Evolutionary conservation across 2,797 vertebrate genomes (phyloP).

Genomic region (Sebastes alutus): DNA sequence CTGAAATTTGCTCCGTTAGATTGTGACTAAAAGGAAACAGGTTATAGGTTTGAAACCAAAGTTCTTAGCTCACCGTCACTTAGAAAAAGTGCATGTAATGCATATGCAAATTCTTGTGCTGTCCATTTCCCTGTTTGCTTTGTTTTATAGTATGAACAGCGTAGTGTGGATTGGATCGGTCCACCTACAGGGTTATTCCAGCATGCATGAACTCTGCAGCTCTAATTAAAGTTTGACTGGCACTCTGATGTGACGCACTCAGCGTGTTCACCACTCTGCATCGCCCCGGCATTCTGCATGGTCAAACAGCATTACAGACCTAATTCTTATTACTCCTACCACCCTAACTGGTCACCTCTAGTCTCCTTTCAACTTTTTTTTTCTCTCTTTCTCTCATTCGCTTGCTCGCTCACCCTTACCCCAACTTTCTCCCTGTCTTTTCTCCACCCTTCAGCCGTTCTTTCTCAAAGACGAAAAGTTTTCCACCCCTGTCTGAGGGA

Average conservation of each 20-base stretch:
- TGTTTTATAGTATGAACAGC: neutral
- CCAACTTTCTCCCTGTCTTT: constrained; percentile 2
- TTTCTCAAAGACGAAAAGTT: constrained; percentile 69
- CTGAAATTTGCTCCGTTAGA: neutral
- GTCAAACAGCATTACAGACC: constrained; percentile 54
- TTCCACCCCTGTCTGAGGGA: constrained; percentile 52
- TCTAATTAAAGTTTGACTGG: constrained; percentile 46
- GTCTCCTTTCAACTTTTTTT: constrained; percentile 14
- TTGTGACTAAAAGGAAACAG: neutral
- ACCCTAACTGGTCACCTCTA: constrained; percentile 11
- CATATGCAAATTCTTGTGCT: neutral
- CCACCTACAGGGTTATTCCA: neutral
- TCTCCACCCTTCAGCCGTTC: constrained; percentile 50
- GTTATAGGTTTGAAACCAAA: no score
- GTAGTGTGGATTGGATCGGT: neutral
- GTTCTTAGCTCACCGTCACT: no score
- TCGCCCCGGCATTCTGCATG: constrained; percentile 57
- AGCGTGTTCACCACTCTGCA: constrained; percentile 36
- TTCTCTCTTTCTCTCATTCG: neutral
- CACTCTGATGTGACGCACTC: constrained; percentile 37
- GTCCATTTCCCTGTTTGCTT: neutral
- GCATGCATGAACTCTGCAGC: constrained; percentile 12
- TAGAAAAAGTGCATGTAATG: neutral
- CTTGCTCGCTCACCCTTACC: neutral
- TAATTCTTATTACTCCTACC: constrained; percentile 42